Conservation (phyloP, 2,888 invertebrate genomes). For the Ichneumoninae sp. region DNA sequence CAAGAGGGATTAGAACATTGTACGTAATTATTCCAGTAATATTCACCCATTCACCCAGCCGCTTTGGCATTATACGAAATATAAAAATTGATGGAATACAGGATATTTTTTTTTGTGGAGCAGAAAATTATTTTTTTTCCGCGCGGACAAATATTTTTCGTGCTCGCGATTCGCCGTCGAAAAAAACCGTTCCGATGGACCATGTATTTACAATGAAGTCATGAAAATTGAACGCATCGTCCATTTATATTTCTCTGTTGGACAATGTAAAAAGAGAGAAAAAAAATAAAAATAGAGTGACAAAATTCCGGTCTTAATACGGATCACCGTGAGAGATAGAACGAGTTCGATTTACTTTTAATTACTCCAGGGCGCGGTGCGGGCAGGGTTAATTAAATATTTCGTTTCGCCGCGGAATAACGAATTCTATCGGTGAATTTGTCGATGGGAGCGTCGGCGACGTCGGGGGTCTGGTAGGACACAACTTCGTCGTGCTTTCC, state of each 20-base stretch:
- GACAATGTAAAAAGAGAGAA: not conserved
- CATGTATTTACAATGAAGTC: not conserved
- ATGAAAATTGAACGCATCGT: not conserved
- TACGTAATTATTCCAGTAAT: not conserved
- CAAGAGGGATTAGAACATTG: too few relatives aligned
- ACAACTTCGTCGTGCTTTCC: not conserved
- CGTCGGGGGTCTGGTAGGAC: constrained; percentile 11
- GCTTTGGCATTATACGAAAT: not conserved
- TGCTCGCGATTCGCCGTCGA: not conserved
- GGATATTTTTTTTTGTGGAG: not conserved
- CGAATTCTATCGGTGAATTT: constrained; percentile 51
- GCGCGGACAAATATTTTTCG: not conserved
- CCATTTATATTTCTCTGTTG: not conserved
- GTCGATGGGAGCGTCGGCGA: not conserved
- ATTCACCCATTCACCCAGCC: too few relatives aligned
- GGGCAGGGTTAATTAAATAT: constrained; percentile 55
- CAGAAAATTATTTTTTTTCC: not conserved
- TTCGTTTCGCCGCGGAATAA: constrained; percentile 45
- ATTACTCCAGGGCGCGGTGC: constrained; percentile 23
- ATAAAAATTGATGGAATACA: not conserved
- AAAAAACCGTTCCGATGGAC: not conserved
- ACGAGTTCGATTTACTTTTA: constrained; percentile 52
- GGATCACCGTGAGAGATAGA: not conserved
- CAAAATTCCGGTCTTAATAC: constrained; percentile 1
- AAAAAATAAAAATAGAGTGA: not conserved